Evolutionary conservation across 2,888 invertebrate species (phyloP).

Genomic region (Conops quadrifasciatus): DNA sequence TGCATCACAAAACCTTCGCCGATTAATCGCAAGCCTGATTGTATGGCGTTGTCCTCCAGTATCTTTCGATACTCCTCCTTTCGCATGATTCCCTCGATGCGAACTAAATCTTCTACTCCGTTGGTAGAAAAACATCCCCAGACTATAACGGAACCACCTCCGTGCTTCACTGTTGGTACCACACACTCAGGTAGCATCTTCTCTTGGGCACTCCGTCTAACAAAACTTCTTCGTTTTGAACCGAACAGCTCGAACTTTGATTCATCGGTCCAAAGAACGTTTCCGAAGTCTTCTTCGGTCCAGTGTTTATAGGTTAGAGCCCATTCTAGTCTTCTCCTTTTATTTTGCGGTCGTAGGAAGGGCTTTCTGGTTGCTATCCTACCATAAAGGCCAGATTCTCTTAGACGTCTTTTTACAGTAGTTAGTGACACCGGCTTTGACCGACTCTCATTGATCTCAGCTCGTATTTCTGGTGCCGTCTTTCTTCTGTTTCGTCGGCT

Average conservation of each 20-base stretch:
- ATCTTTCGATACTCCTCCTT: slow-evolving; percentile 2
- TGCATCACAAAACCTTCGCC: slow-evolving; percentile 4
- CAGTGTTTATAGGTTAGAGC: not conserved
- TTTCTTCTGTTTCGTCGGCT: not conserved
- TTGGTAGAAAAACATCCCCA: not conserved
- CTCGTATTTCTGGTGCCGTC: not conserved
- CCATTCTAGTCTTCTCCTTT: not conserved
- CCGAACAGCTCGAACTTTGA: slow-evolving; percentile 5
- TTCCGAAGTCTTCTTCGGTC: not conserved
- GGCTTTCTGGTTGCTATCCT: too few relatives aligned
- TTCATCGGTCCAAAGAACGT: not conserved
- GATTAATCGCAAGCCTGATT: not conserved
- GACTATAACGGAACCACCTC: not conserved
- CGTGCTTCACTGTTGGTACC: not conserved
- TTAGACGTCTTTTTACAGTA: not conserved
- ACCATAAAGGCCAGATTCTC: too few relatives aligned
- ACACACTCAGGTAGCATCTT: not conserved
- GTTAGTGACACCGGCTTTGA: not conserved
- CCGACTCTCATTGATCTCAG: not conserved
- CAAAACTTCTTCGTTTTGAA: not conserved
- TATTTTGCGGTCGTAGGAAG: not conserved
- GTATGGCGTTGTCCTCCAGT: slow-evolving; percentile 1
- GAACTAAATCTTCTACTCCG: not conserved
- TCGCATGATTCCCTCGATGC: slow-evolving; percentile 8
- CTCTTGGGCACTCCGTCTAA: not conserved